Percentiles rank a stretch among this genome's conserved stretches.
phyloP scores from a whole-genome alignment of 2,113 vertebrate genomes.

The Brachyhypopomus gauderio region DNA sequence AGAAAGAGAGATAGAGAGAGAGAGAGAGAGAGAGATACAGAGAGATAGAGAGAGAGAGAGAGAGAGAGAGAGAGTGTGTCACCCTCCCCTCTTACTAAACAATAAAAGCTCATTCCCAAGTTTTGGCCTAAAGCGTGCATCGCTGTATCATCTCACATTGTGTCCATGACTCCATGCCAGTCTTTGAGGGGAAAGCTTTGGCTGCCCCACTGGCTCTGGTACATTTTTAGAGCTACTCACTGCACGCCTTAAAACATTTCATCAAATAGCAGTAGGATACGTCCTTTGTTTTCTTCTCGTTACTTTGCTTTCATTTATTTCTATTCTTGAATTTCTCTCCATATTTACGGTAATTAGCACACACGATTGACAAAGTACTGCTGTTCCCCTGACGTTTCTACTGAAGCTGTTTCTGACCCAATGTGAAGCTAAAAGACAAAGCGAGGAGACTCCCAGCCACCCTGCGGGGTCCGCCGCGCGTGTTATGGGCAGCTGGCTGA shows the following conservation, averaged over 20 bases:
- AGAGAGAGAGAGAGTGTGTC: background rate
- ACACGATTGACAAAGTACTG: slow-evolving; percentile 12
- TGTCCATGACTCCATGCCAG: slow-evolving; percentile 15
- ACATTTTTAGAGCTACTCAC: slow-evolving; percentile 1
- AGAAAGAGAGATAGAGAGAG: background rate
- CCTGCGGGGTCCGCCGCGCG: slow-evolving; percentile 13
- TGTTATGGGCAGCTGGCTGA: slow-evolving; percentile 19
- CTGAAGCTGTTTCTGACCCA: slow-evolving; percentile 22
- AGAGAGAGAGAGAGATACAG: background rate
- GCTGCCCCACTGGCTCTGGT: background rate
- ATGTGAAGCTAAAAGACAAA: slow-evolving; percentile 6
- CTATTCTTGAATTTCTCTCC: background rate
- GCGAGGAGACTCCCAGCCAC: background rate
- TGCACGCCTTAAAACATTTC: slow-evolving; percentile 26
- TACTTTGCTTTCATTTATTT: background rate
- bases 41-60: no score
- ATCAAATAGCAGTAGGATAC: background rate
- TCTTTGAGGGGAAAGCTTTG: slow-evolving; percentile 30
- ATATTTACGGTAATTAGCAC: background rate
- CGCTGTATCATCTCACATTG: slow-evolving; percentile 32
- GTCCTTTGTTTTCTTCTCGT: background rate
- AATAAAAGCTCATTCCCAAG: slow-evolving; percentile 30
- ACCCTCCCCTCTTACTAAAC: slow-evolving; percentile 8
- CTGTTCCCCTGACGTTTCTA: background rate
- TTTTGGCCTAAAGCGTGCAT: slow-evolving; percentile 21